These are phyloP conservation scores for Emberiza fucata DNA, from an alignment of 2,113 vertebrate species.

Conservation along the genomic window DNA sequence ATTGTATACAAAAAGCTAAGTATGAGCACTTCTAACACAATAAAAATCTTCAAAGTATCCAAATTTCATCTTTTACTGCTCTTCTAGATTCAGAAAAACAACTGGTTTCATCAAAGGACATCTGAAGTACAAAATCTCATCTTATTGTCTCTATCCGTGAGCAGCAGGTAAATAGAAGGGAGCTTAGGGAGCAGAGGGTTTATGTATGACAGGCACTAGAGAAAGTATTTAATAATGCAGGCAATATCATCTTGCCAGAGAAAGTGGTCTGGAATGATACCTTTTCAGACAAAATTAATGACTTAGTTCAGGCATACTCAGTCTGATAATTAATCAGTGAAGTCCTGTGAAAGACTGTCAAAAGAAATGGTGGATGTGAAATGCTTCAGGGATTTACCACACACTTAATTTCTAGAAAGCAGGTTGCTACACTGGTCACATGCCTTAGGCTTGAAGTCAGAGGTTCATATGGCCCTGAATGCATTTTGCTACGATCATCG, in stretches of 20 bases:
- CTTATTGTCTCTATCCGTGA: neutral
- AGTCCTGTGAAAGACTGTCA: neutral
- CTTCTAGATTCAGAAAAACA: neutral
- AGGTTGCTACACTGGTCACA: neutral
- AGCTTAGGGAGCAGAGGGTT: neutral
- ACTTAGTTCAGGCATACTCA: conserved; percentile 47
- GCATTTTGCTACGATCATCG: neutral
- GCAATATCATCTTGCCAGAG: conserved; percentile 16
- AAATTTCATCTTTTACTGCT: neutral
- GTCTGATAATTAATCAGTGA: conserved; percentile 54
- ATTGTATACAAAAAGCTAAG: neutral
- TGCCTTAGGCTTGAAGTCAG: neutral
- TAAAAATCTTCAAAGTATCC: neutral
- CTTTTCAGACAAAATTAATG: conserved; percentile 59
- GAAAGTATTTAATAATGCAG: conserved; percentile 53
- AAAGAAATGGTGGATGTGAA: conserved; percentile 23
- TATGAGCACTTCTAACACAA: neutral
- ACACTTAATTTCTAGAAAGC: conserved; percentile 5
- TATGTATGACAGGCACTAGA: neutral
- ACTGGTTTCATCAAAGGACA: neutral
- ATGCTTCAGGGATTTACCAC: neutral
- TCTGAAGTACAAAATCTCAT: neutral
- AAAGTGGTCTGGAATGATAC: conserved; percentile 32
- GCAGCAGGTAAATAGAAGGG: neutral
- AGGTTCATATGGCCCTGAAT: neutral